Evolutionary conservation across 2,113 vertebrate genomes (phyloP).

Genomic region (Engraulis encrasicolus): DNA sequence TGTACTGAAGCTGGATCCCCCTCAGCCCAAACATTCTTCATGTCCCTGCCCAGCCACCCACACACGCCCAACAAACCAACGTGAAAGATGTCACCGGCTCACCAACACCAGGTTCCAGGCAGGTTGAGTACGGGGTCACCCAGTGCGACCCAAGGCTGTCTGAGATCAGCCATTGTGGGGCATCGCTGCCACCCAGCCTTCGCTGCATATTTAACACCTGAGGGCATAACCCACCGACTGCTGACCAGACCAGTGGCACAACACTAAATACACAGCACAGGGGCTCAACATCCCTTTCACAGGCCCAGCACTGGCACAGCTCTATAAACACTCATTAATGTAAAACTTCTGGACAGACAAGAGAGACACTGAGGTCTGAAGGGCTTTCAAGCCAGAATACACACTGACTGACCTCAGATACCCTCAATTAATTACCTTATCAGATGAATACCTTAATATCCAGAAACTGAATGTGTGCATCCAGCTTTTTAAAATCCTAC

Average conservation of each 20-base stretch:
- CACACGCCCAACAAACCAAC: background rate
- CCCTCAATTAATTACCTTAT: too few species aligned
- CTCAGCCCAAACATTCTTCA: background rate
- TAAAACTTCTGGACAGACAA: too few species aligned
- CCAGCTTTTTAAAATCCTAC: too few species aligned
- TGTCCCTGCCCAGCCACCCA: background rate
- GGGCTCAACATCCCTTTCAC: background rate
- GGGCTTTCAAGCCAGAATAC: too few species aligned
- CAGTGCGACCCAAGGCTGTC: background rate
- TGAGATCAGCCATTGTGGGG: background rate
- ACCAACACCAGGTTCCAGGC: background rate
- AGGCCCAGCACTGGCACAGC: background rate
- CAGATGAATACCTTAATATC: too few species aligned
- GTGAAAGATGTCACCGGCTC: background rate
- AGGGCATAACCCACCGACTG: background rate
- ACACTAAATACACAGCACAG: background rate
- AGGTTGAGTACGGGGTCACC: background rate
- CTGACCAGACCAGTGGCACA: background rate
- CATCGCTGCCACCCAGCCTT: background rate
- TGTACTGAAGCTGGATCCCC: background rate
- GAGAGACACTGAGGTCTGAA: too few species aligned
- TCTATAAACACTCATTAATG: background rate
- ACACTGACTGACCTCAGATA: too few species aligned
- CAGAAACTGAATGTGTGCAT: too few species aligned
- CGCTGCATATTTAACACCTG: background rate